Evolutionary conservation across 1,140 invertebrate species (phyloP).

Genomic region (Chlorops oryzae): DNA sequence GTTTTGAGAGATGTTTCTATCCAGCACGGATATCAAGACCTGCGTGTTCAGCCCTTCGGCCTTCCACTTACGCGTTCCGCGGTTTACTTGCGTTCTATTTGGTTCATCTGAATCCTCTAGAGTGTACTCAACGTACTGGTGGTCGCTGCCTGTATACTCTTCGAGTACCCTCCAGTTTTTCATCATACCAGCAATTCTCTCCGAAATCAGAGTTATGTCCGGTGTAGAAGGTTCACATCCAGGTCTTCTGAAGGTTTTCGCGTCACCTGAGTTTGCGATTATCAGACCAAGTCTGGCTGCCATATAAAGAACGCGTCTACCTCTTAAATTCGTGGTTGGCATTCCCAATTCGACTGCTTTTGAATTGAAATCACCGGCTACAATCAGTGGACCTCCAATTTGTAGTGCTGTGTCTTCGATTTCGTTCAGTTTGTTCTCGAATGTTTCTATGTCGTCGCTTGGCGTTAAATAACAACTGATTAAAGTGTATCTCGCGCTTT

Average conservation of each 20-base stretch:
- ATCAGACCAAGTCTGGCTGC: slow-evolving; percentile 13
- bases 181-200: background rate
- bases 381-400: background rate
- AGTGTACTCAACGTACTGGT: slow-evolving; percentile 1
- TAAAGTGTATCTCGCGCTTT: background rate
- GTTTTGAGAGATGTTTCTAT: too few relatives aligned
- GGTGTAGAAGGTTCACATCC: background rate
- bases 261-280: slow-evolving; percentile 11
- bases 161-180: slow-evolving; percentile 5
- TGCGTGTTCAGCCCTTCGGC: too few relatives aligned
- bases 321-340: slow-evolving; percentile 14
- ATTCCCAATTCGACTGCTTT: slow-evolving; percentile 23
- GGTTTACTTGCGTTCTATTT: too few relatives aligned
- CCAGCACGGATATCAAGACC: too few relatives aligned
- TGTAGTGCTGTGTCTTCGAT: background rate
- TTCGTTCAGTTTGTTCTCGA: background rate
- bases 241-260: slow-evolving; percentile 1
- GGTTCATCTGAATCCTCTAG: background rate
- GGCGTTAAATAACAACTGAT: slow-evolving; percentile 8
- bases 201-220: too few relatives aligned
- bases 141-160: too few relatives aligned
- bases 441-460: background rate
- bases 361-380: too few relatives aligned
- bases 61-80: background rate
- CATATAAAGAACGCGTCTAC: slow-evolving; percentile 19